A percentile compares a stretch with the other conserved stretches of the same genome.
Evolutionary conservation across 1,140 invertebrate species (phyloP).

Genomic region (Atta colombica): DNA sequence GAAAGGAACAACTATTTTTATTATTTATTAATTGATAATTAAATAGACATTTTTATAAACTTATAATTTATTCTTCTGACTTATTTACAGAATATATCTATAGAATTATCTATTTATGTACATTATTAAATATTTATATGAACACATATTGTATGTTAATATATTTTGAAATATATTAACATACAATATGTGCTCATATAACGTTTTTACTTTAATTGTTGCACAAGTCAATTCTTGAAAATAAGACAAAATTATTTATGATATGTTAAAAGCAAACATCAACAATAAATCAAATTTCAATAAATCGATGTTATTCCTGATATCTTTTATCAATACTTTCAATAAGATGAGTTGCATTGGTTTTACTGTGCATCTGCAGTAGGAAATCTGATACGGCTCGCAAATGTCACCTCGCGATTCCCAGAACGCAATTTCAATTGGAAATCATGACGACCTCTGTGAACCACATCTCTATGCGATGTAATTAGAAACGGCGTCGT

Average conservation of each 20-base stretch:
- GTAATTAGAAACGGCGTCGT: conserved; percentile 61
- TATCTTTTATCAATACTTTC: not conserved
- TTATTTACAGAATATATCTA: not conserved
- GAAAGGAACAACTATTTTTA: not conserved
- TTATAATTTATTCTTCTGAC: too few species aligned
- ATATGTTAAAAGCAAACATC: not conserved
- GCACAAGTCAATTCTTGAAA: not conserved
- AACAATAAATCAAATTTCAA: not conserved
- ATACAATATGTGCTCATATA: not conserved
- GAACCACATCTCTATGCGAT: conserved; percentile 40
- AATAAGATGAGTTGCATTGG: conserved; percentile 35
- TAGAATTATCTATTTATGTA: not conserved
- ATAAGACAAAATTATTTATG: not conserved
- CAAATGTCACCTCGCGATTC: conserved; percentile 39
- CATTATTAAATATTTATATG: not conserved
- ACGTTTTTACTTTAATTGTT: not conserved
- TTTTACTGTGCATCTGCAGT: conserved; percentile 37
- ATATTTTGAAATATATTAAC: not conserved
- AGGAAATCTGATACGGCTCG: conserved; percentile 18
- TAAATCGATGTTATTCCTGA: not conserved
- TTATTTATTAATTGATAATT: conserved; percentile 12
- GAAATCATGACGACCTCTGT: conserved; percentile 52
- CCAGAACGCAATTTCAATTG: conserved; percentile 58
- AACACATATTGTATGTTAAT: not conserved
- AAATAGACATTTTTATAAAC: not conserved